Evolutionary conservation across 1,140 invertebrate genomes (phyloP).

Genomic region (Melipona quadrifasciata): DNA sequence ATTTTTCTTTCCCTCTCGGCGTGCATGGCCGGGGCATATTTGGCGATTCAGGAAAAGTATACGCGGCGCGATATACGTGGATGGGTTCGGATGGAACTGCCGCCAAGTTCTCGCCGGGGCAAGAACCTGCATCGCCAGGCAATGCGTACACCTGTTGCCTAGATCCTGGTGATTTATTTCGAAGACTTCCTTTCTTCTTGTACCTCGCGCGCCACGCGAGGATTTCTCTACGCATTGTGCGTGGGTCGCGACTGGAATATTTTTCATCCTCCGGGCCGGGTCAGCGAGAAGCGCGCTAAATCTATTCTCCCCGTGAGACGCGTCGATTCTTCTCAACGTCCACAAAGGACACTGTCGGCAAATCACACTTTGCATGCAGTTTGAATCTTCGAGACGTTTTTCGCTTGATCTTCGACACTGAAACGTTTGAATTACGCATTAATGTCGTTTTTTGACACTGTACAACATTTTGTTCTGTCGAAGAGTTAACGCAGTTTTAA

Average conservation of each 20-base stretch:
- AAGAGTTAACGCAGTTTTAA: too few relatives aligned
- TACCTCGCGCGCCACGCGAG: conserved; percentile 42
- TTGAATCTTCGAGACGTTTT: not conserved
- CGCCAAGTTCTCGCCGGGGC: conserved; percentile 33
- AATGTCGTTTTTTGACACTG: too few relatives aligned
- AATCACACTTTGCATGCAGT: not conserved
- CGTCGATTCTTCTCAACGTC: conserved; percentile 31
- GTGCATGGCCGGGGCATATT: conserved; percentile 27
- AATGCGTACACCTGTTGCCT: conserved; percentile 70
- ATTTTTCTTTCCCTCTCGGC: conserved; percentile 17
- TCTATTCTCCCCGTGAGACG: conserved; percentile 36
- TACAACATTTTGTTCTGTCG: too few relatives aligned
- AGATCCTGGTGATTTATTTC: conserved; percentile 68
- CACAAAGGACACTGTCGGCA: not conserved
- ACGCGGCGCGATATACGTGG: conserved; percentile 32
- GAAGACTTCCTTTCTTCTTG: conserved; percentile 62
- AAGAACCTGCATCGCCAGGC: conserved; percentile 58
- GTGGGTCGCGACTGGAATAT: conserved; percentile 62
- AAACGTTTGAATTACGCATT: too few relatives aligned
- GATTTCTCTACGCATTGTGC: conserved; percentile 58
- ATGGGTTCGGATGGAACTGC: conserved; percentile 44
- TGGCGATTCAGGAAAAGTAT: conserved; percentile 60
- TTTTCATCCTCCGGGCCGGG: conserved; percentile 34
- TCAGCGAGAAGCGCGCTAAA: conserved; percentile 33
- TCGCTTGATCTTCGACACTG: too few relatives aligned